Base-by-base conservation (phyloP, 2,888 invertebrate genomes). In the Eudemis profundana region DNA sequence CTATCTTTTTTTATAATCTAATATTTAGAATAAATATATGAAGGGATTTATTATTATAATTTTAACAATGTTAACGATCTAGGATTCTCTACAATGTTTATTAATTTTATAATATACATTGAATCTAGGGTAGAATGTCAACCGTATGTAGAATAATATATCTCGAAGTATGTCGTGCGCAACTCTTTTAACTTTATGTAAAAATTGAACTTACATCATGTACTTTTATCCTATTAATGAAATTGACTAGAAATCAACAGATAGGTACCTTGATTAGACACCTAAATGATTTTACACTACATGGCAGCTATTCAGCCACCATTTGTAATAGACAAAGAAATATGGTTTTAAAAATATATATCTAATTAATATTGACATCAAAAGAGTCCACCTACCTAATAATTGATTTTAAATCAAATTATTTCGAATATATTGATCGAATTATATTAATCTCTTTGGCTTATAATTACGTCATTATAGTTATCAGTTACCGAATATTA, bases 231-330 rank as follows among this genome's bases (percentile, higher is more conserved):
- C 56, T 71, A 71, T 63, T 59, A 66, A 70, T 74, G 69, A 85
- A 87, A 87, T 88, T 89, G 89, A 89, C 89, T 89, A 89, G 88
- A 87, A 79, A 79, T 69, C 76, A 79, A 78, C 68, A 71, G 76
- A 78, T 74, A 78, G 77, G 79, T 84, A 81, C 83, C 59, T 60
- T 8, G 8, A 17, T 79, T 78, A 83, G 75, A 74, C 78, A 79
- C 72, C 81, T 83, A 78, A 42, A 42, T 33, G 19, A 23, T 14
- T 36, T n/a, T 36, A 63, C 1, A 49, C 36, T 59, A 57, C 40
- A 40, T 15, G 44, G 63, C 42, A 33, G 27, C 38, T 8, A 42
- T 46, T 46, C 27, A 36, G 40, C 63, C 42, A 42, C 17, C 2
- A 10, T 14, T 27, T 21, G 33, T 2, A 57, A 57, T 49, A 33